Evolutionary conservation across 1,140 invertebrate genomes (phyloP).

Genomic region (Drosophila nigromelanica): DNA sequence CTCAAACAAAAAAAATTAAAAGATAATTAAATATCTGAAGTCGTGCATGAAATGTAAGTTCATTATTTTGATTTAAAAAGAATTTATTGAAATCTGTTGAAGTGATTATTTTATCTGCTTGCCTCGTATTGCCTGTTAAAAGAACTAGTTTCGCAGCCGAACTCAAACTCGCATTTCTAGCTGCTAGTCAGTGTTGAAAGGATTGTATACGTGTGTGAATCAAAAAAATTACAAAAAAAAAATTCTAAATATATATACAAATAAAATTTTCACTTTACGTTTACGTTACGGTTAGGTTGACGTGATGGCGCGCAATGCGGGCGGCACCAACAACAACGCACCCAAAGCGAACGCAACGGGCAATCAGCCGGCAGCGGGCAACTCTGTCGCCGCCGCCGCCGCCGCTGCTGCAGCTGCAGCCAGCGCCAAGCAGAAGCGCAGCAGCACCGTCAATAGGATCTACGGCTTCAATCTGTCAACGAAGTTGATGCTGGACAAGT

Average conservation of each 20-base stretch:
- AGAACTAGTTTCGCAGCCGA: conserved; percentile 7
- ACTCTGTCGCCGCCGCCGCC: conserved; percentile 37
- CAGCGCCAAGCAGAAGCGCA: conserved; percentile 54
- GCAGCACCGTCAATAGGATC: conserved; percentile 1
- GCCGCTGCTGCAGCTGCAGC: conserved; percentile 45
- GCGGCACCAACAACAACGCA: conserved; percentile 25
- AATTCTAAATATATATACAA: not conserved
- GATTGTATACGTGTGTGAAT: conserved; percentile 11
- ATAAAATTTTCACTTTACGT: not conserved
- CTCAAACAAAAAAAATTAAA: too few species aligned
- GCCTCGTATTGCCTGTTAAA: not conserved
- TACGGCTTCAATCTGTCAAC: conserved; percentile 54
- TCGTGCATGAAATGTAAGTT: too few species aligned
- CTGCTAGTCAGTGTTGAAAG: not conserved
- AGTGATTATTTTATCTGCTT: too few species aligned
- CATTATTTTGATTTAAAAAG: too few species aligned
- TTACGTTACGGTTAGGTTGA: not conserved
- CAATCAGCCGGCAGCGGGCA: conserved; percentile 12
- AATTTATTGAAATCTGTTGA: too few species aligned
- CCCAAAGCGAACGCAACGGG: not conserved
- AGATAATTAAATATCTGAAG: too few species aligned
- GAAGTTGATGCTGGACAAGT: conserved; percentile 72
- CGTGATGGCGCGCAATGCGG: conserved; percentile 40
- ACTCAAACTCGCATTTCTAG: not conserved
- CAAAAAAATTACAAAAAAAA: not conserved